Conservation (phyloP, 2,113 vertebrate species). For the Misgurnus anguillicaudatus region DNA sequence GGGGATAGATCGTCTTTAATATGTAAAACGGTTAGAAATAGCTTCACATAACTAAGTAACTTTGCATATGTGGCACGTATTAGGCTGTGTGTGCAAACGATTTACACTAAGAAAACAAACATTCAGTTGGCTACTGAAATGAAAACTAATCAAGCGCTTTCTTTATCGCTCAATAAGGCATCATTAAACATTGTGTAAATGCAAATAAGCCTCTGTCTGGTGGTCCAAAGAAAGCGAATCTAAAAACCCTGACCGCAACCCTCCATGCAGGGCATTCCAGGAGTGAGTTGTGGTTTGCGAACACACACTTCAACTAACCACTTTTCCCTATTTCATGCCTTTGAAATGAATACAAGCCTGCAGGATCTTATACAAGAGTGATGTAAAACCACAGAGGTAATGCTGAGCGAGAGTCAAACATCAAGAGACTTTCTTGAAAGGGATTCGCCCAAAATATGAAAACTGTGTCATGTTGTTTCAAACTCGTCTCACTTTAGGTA, state of each 20-base stretch:
- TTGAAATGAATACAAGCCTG: slow-evolving; percentile 34
- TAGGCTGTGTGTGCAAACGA: background rate
- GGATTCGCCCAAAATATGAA: background rate
- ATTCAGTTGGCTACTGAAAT: background rate
- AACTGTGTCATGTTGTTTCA: too few relatives aligned
- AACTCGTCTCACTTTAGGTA: too few relatives aligned
- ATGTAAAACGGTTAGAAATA: background rate
- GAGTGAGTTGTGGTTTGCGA: slow-evolving; percentile 21
- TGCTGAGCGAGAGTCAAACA: slow-evolving; percentile 10
- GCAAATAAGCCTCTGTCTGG: background rate
- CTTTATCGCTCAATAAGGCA: background rate
- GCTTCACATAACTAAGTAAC: background rate
- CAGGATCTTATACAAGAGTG: slow-evolving; percentile 6
- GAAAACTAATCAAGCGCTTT: background rate
- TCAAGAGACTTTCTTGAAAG: slow-evolving; percentile 11
- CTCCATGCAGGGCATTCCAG: slow-evolving; percentile 34
- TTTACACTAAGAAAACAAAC: background rate
- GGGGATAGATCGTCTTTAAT: background rate
- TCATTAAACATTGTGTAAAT: background rate
- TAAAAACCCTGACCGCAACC: slow-evolving; percentile 15
- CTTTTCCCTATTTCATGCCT: slow-evolving; percentile 23
- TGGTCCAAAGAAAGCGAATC: background rate
- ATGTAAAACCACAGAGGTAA: slow-evolving; percentile 25
- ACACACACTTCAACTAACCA: slow-evolving; percentile 33
- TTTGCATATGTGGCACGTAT: too few relatives aligned